Conservation (phyloP, 2,888 invertebrate species). For the Nomada fabriciana region DNA sequence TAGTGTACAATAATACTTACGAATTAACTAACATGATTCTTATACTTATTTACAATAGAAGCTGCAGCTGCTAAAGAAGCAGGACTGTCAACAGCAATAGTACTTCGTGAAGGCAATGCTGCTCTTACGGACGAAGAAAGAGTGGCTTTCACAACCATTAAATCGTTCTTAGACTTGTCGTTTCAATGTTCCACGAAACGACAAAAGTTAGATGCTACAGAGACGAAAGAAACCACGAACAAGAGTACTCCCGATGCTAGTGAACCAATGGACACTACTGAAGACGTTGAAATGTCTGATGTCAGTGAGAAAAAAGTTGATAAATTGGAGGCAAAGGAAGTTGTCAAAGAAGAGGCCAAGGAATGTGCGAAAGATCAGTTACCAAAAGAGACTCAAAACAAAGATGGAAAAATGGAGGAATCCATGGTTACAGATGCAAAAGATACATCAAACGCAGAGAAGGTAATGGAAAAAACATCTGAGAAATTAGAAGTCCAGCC, state of each 20-base stretch:
- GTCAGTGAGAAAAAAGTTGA: slow-evolving; percentile 68
- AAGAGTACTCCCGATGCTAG: slow-evolving; percentile 46
- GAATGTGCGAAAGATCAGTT: slow-evolving; percentile 74
- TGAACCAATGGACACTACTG: slow-evolving; percentile 81
- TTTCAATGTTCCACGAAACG: slow-evolving; percentile 80
- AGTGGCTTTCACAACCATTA: slow-evolving; percentile 86
- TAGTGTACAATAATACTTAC: background rate
- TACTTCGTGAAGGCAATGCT: slow-evolving; percentile 92
- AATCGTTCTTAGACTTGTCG: slow-evolving; percentile 87
- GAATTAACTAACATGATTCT: background rate
- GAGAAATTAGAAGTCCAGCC: slow-evolving; percentile 47
- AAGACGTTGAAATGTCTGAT: slow-evolving; percentile 73
- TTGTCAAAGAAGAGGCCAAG: slow-evolving; percentile 36
- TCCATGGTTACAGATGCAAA: slow-evolving; percentile 54
- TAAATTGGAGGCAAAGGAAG: slow-evolving; percentile 56
- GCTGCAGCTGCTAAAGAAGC: slow-evolving; percentile 92
- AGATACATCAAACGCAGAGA: slow-evolving; percentile 55
- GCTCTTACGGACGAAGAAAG: slow-evolving; percentile 88
- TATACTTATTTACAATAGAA: slow-evolving; percentile 86
- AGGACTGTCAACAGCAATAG: slow-evolving; percentile 89
- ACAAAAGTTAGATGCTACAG: slow-evolving; percentile 77
- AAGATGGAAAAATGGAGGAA: slow-evolving; percentile 47
- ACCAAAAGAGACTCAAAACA: slow-evolving; percentile 73
- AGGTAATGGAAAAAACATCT: slow-evolving; percentile 22
- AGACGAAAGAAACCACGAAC: slow-evolving; percentile 51